Evolutionary conservation across 2,797 vertebrate genomes (phyloP).

Genomic region (Avahi laniger): DNA sequence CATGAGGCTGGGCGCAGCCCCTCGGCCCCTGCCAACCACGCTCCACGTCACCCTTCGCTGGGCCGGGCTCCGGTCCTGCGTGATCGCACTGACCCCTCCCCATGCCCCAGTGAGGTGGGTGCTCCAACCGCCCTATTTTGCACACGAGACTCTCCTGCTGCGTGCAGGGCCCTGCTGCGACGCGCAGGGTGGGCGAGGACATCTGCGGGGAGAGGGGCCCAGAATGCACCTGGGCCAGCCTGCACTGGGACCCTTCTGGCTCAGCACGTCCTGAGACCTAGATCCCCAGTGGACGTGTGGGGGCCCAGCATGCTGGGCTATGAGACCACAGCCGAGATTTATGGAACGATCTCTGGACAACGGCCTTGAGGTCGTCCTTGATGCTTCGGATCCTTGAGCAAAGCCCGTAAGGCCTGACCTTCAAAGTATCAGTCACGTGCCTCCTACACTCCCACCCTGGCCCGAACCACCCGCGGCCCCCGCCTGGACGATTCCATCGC

Average conservation of each 20-base stretch:
- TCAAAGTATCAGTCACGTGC: neutral
- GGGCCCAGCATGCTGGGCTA: neutral
- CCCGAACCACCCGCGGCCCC: neutral
- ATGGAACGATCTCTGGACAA: neutral
- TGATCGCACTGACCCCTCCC: rapidly evolving
- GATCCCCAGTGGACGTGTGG: neutral
- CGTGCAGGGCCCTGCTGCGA: rapidly evolving
- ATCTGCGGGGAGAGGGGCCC: neutral
- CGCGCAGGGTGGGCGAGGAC: neutral
- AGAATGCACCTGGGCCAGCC: neutral
- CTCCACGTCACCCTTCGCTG: neutral
- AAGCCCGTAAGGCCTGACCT: neutral
- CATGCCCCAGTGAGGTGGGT: rapidly evolving
- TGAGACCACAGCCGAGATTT: neutral
- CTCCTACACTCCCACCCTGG: neutral
- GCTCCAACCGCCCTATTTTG: neutral
- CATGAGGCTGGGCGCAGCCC: neutral
- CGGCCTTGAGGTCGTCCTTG: rapidly evolving
- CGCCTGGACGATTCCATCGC: rapidly evolving
- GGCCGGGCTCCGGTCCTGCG: rapidly evolving
- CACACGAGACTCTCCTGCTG: rapidly evolving
- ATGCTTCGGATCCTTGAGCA: neutral
- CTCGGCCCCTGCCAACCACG: rapidly evolving
- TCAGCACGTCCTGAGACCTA: neutral
- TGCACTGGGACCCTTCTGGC: neutral